Conservation (phyloP, 2,113 vertebrate genomes). For the Atractosteus spatula region DNA sequence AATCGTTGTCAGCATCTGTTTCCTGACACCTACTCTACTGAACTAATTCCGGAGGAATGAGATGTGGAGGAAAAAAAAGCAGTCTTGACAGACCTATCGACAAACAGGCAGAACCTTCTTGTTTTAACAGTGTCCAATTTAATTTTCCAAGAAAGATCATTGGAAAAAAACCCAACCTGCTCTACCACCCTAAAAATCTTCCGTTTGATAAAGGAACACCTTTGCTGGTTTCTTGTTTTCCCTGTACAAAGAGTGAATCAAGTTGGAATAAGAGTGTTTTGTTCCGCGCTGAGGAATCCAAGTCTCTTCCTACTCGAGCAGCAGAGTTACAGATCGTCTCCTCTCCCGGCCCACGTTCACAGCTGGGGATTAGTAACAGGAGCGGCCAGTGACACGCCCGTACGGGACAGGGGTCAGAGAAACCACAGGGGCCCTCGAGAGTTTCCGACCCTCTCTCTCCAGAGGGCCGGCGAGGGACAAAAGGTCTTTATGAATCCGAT, state of each 20-base stretch:
- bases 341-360: background rate
- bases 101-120: no score
- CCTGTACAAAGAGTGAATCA: background rate
- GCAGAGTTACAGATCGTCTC: background rate
- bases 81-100: no score
- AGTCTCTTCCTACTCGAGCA: constrained; percentile 1
- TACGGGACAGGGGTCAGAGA: constrained; percentile 30
- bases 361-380: constrained; percentile 35
- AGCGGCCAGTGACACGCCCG: background rate
- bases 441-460: constrained; percentile 11
- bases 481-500: background rate
- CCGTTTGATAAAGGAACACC: background rate
- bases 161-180: background rate
- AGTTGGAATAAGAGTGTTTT: background rate
- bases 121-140: no score
- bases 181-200: background rate
- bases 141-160: no score
- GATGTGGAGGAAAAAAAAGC: background rate
- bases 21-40: background rate
- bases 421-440: constrained; percentile 36
- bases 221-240: background rate
- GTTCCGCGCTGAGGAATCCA: background rate
- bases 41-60: constrained; percentile 6
- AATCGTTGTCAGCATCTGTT: background rate
- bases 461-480: background rate